Conservation (phyloP, 2,888 invertebrate species). For the Cryptophagus acutangulus region DNA sequence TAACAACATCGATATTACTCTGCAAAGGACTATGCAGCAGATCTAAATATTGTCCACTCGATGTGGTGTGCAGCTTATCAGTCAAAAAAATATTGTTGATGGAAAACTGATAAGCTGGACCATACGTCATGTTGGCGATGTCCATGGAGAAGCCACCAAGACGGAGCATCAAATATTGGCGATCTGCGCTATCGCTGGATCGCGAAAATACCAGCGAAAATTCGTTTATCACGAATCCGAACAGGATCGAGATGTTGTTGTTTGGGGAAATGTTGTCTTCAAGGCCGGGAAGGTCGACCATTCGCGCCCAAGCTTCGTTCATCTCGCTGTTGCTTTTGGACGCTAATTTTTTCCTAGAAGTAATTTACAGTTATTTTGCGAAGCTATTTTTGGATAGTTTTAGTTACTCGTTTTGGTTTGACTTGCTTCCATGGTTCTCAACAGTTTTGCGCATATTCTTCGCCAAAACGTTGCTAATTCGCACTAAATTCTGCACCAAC, state of each 20-base stretch:
- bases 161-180: constrained; percentile 69
- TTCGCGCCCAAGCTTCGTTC: constrained; percentile 67
- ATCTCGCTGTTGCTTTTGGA: constrained; percentile 32
- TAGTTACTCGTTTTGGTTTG: constrained; percentile 27
- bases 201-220: constrained; percentile 63
- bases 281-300: constrained; percentile 72
- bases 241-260: constrained; percentile 66
- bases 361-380: constrained; percentile 7
- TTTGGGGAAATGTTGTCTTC: constrained; percentile 78
- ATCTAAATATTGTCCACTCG: constrained; percentile 72
- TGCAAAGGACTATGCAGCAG: constrained; percentile 59
- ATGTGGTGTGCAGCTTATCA: constrained; percentile 71
- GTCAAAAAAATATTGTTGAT: constrained; percentile 61
- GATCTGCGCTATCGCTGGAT: constrained; percentile 60
- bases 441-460: constrained; percentile 28
- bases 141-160: constrained; percentile 67
- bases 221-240: constrained; percentile 70
- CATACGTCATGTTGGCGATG: constrained; percentile 71
- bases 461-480: constrained; percentile 23
- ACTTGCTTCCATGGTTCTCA: constrained; percentile 24
- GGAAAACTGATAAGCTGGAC: constrained; percentile 70
- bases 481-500: too few relatives aligned
- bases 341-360: constrained; percentile 27
- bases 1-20: constrained; percentile 59
- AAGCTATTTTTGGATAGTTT: neutral